Conservation (phyloP, 1,140 invertebrate genomes). For the Hypsibius dujardini region DNA sequence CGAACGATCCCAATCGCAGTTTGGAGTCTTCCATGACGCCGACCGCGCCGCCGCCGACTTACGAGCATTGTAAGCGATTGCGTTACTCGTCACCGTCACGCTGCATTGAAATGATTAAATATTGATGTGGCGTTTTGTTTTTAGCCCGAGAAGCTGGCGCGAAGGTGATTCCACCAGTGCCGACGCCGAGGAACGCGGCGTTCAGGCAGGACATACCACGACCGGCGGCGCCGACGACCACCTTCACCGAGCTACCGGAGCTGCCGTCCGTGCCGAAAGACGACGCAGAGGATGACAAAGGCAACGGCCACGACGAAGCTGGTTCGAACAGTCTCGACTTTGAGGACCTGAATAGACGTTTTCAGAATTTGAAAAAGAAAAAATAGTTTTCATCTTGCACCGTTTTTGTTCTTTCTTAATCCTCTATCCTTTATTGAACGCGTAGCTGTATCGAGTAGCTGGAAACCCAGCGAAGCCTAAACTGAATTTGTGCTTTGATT, state of each 20-base stretch:
- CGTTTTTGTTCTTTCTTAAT: no score
- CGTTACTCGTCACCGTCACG: neutral
- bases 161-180: constrained; percentile 24
- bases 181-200: constrained; percentile 21
- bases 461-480: no score
- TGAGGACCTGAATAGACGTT: constrained; percentile 61
- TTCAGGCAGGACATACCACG: constrained; percentile 23
- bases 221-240: constrained; percentile 17
- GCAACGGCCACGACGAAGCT: constrained; percentile 60
- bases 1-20: neutral
- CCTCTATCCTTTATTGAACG: no score
- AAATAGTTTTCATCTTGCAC: constrained; percentile 34
- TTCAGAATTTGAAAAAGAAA: constrained; percentile 81
- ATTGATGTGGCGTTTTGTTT: neutral
- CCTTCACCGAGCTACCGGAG: constrained; percentile 39
- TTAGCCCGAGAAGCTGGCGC: constrained; percentile 2
- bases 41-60: constrained; percentile 3
- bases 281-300: constrained; percentile 29
- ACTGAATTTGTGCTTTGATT: no score
- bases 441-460: no score
- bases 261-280: constrained; percentile 46
- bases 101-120: constrained; percentile 1
- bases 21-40: neutral
- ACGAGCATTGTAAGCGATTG: neutral
- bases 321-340: constrained; percentile 42